Base-by-base conservation (phyloP, 2,888 invertebrate species). In the Alloscopus bannaensis region DNA sequence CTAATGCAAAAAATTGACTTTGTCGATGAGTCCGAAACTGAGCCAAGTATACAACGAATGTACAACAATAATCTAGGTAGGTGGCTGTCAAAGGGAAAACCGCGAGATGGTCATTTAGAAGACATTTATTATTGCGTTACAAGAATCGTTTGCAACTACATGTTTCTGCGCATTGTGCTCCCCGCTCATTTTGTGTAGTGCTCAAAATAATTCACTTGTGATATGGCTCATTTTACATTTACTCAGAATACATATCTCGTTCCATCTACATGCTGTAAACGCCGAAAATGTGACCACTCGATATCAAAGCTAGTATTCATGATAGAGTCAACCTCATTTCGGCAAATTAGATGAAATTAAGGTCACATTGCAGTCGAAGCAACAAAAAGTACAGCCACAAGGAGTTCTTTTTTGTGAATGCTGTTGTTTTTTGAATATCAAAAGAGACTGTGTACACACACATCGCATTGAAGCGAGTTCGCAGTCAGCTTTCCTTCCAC, bases 271-370 rank as follows among this genome's bases (percentile, higher is more conserved):
- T n/a, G 18, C 18, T 16, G 22, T 24, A 64, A 8, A 36, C 31
- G 20, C 3, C 60, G 11, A 36, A 18, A 60, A 60, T 60, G 28
- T 4, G 26, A 26, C 20, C 36, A 42, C 52, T 65, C 65, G 72
- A 72, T 65, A 55, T 55, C 28, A 42, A 45, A 64, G 28, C 59
- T 47, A 64, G 28, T 72, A 72, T 72, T 72, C 64, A 64, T 57
- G 73, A 65, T 55, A 28, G 57, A 65, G 73, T 73, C 65, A 73
- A 73, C 75, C 75, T 75, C 66, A 75, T 75, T 75, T 66, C 36
- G 18, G 66, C 40, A 75, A 75, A 75, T 75, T 75, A 75, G 47
- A 28, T 50, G 66, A 60, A 75, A 75, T 75, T 75, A 66, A 66
- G 75, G 75, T 75, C 75, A 50, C 45, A 55, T 55, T 36, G 29